These are phyloP conservation scores for Scatophagus argus DNA, from an alignment of 2,113 vertebrate genomes.

Conservation along the genomic window DNA sequence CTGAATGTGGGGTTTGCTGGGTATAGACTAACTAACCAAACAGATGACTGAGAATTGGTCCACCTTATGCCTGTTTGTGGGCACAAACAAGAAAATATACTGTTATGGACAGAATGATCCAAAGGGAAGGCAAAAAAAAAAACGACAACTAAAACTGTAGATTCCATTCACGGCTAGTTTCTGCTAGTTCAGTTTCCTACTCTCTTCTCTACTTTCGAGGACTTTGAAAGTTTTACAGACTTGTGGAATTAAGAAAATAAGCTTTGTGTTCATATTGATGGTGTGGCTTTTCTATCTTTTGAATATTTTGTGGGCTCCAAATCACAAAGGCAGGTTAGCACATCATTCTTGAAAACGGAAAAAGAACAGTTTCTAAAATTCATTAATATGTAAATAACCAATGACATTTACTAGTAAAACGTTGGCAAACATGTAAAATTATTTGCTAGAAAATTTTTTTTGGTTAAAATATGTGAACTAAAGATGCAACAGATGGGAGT, in stretches of 20 bases:
- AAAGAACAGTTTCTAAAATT: too few relatives aligned
- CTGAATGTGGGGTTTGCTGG: slow-evolving; percentile 34
- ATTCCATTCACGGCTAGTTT: neutral
- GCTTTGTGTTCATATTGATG: neutral
- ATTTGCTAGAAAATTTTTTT: too few relatives aligned
- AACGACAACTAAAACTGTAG: too few relatives aligned
- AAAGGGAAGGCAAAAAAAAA: slow-evolving; percentile 10
- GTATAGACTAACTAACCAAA: slow-evolving; percentile 29
- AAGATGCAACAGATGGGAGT: neutral
- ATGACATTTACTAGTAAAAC: neutral
- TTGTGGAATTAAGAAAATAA: neutral
- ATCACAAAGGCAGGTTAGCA: neutral
- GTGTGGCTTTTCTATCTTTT: neutral
- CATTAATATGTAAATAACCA: neutral
- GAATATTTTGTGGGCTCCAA: neutral
- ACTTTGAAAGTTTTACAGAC: neutral
- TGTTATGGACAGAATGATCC: neutral
- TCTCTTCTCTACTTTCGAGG: neutral
- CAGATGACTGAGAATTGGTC: slow-evolving; percentile 5
- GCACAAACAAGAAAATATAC: neutral
- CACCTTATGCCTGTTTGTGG: neutral
- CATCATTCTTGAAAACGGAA: too few relatives aligned
- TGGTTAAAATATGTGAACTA: too few relatives aligned
- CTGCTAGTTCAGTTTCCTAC: neutral
- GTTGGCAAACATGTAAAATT: too few relatives aligned